These are phyloP conservation scores for Phyllotis vaccarum DNA, from an alignment of 2,797 vertebrate species.

Conservation along the genomic window DNA sequence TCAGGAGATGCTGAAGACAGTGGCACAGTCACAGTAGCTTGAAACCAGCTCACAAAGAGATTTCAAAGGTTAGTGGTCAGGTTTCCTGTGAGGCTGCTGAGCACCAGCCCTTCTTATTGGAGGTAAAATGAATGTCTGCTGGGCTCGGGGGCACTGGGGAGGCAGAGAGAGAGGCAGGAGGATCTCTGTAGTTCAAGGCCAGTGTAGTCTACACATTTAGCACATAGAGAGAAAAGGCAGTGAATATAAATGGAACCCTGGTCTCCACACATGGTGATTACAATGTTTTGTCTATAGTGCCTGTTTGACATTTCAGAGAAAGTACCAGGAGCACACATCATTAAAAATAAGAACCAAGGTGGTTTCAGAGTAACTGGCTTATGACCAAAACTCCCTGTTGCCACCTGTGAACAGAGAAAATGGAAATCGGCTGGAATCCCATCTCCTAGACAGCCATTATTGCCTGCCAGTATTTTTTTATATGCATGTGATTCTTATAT, in stretches of 20 bases:
- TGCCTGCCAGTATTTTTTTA: neutral
- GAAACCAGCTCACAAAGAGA: constrained; percentile 96
- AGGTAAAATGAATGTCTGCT: neutral
- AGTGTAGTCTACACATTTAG: no score
- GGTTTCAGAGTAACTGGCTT: constrained; percentile 6
- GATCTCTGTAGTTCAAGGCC: neutral
- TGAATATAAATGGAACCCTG: neutral
- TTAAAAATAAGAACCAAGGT: neutral
- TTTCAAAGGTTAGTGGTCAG: constrained; percentile 94
- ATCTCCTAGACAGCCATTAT: neutral
- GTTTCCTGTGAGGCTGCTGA: neutral
- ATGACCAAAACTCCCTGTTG: neutral
- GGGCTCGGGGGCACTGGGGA: neutral
- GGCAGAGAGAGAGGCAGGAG: neutral
- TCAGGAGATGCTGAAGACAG: constrained; percentile 97
- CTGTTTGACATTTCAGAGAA: neutral
- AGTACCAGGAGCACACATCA: neutral
- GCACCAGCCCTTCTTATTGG: neutral
- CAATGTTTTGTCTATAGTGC: neutral
- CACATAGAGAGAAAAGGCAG: neutral
- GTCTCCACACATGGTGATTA: neutral
- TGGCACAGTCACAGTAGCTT: constrained; percentile 98
- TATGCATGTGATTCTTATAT: neutral
- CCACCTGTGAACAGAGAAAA: neutral
- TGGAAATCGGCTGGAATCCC: neutral